Percentiles rank a stretch among this genome's conserved stretches.
These are phyloP conservation scores for Piliocolobus tephrosceles DNA, from an alignment of 2,113 vertebrate genomes.

Conservation along the genomic window DNA sequence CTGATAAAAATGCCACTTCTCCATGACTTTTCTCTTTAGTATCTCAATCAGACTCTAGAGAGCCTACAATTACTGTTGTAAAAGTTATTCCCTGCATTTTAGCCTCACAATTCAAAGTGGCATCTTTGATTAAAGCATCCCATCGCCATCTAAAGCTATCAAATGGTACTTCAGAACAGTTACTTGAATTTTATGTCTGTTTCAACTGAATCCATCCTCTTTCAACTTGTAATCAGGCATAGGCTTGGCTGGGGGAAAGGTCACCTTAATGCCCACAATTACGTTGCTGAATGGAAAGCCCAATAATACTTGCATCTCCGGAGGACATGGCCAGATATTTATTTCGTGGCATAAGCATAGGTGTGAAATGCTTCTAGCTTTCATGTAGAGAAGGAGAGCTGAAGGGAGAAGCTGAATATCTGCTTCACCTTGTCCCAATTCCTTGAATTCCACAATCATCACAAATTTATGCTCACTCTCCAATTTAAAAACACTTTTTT, in stretches of 20 bases:
- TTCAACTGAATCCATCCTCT: neutral
- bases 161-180: neutral
- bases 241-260: neutral
- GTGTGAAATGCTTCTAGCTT: rapidly evolving
- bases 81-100: neutral
- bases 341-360: too few relatives aligned
- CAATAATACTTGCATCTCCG: neutral
- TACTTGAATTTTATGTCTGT: neutral
- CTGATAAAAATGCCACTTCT: neutral
- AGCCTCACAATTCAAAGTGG: neutral
- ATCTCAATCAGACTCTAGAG: rapidly evolving
- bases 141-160: neutral
- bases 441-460: neutral
- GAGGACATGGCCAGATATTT: neutral
- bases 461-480: neutral
- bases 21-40: neutral
- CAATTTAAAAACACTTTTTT: neutral
- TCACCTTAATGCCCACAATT: neutral
- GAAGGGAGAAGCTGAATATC: neutral
- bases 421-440: neutral
- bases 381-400: neutral
- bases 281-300: neutral
- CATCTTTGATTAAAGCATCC: neutral
- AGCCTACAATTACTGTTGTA: neutral
- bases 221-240: neutral